Conservation (phyloP, 2,113 vertebrate genomes). For the Bufo gargarizans region DNA sequence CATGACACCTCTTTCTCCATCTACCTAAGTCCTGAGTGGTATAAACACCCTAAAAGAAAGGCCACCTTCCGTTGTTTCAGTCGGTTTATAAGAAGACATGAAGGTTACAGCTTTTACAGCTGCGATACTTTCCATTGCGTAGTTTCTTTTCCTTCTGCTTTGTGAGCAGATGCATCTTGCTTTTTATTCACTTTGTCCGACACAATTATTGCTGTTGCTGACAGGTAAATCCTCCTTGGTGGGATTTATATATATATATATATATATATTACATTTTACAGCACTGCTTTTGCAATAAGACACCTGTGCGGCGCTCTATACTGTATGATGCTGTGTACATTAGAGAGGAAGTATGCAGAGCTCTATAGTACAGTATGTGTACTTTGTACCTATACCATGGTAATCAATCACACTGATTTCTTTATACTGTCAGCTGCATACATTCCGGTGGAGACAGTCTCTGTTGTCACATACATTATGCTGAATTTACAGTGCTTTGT, state of each 20-base stretch:
- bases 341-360: not conserved
- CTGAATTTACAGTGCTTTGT: not conserved
- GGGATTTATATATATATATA: not conserved
- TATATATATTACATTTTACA: not conserved
- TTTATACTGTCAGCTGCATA: slow-evolving; percentile 4
- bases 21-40: too few relatives aligned
- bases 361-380: not conserved
- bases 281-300: not conserved
- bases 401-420: slow-evolving; percentile 15
- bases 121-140: too few relatives aligned
- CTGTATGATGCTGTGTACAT: not conserved
- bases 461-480: not conserved
- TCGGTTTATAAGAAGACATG: too few relatives aligned
- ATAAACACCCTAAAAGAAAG: too few relatives aligned
- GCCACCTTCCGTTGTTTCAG: too few relatives aligned
- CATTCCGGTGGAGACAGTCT: not conserved
- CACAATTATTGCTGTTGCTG: not conserved
- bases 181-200: not conserved
- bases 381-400: not conserved
- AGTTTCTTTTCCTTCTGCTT: not conserved
- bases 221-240: not conserved
- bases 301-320: not conserved
- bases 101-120: too few relatives aligned
- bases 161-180: not conserved
- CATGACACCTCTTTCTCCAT: too few relatives aligned